Base-by-base conservation (phyloP, 2,113 vertebrate genomes). In the Anoplopoma fimbria region DNA sequence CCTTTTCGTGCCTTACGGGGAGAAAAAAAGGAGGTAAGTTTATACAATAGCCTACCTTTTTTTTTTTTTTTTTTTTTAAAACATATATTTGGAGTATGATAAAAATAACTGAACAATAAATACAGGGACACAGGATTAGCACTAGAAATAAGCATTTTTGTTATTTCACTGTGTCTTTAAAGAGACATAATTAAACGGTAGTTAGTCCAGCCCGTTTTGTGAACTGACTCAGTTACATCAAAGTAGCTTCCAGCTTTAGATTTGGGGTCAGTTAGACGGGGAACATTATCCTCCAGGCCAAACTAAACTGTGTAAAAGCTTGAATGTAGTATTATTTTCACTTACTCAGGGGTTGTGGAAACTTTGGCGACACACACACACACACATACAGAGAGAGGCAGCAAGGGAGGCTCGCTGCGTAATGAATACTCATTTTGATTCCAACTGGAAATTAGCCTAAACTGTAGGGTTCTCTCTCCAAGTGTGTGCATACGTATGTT, bases 361-460 rank as follows among this genome's bases (percentile, higher is more conserved):
- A 57, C 31, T 75, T 64, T 71, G 82, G 89, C 91, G 89, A 89
- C 69, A 77, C 75, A 86, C 63, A 83, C 77, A 87, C 67, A 75
- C 42, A 70, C 42, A 62, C 1, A 33, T 12, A 51, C 21, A 34
- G 69, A 55, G 29, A 58, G 63, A 63, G 49, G n/a, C 51, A 63
- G 73, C 1, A 9, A 84, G 53, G 9, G 47, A 79, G 72, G 75
- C 53, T 69, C 53, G 51, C 77, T 84, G 69, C 76, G 77, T 88
- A 65, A 89, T 82, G 79, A 91, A 88, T 69, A 73, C 75, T 72
- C 25, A 67, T 84, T 81, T 88, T 55, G 71, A 77, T 79, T 91
- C 86, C 77, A 93, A 61, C 71, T 92, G 88, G 88, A 93, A 84
- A 81, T 83, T 53, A 81, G 87, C 89, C 89, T 70, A 23, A 67